Evolutionary conservation across 2,888 invertebrate genomes (phyloP), one percentile per base, ranked within the genome.

Genomic region (Gibbula magus): DNA sequence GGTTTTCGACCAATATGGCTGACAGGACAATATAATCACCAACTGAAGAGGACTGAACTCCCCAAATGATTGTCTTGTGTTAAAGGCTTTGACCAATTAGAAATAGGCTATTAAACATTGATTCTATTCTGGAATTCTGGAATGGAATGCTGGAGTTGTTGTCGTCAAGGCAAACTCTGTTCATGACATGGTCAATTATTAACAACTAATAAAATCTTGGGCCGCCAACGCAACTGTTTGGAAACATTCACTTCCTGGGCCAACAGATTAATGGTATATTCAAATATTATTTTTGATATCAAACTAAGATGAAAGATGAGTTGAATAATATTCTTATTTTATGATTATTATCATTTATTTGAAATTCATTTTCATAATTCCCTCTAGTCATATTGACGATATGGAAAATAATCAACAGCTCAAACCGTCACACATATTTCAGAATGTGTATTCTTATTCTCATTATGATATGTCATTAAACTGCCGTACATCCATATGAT

Each of bases 121-220:
- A n/a, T n/a, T n/a, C n/a, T n/a, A n/a, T n/a, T n/a, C n/a, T n/a
- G n/a, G n/a, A n/a, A n/a, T n/a, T n/a, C n/a, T n/a, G n/a, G n/a
- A n/a, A n/a, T 70, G 35, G 39, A 70, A n/a, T 39, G 18, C n/a
- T n/a, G 13, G 16, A 8, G n/a, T 18, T 39, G 32, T 39, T 32
- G 20, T 70, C 39, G 25, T 32, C 32, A 29, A 29, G 32, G 29
- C n/a, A n/a, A 35, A 35, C 70, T 39, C 35, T 70, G 70, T 70
- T 35, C 20, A 70, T 18, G n/a, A 70, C 70, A 39, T 70, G 70
- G 70, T 70, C 70, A 39, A 39, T 32, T 70, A 70, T 70, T 70
- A 39, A 20, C 32, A n/a, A 39, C 70, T 35, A 29, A 61, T 61
- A 61, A 61, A 61, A 29, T 29, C 29, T 29, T 61, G 25, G 29